phyloP scores from a whole-genome alignment of 2,888 invertebrate species.

The Venustoraphidia nigricollis region DNA sequence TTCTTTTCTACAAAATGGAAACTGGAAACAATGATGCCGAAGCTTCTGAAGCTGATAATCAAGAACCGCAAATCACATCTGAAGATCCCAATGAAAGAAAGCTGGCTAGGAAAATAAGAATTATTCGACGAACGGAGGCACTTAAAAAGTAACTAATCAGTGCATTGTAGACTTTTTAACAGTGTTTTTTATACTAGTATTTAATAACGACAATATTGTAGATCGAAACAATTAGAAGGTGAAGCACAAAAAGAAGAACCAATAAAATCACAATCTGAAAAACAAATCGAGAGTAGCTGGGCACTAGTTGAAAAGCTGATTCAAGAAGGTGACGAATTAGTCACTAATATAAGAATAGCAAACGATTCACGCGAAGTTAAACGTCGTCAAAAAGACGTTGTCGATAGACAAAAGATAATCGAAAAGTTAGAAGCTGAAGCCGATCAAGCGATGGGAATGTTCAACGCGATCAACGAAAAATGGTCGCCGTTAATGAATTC shows the following conservation, averaged over 20 bases:
- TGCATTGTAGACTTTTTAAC: not conserved
- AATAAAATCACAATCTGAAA: constrained; percentile 41
- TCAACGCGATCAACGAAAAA: constrained; percentile 45
- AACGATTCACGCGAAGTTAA: constrained; percentile 56
- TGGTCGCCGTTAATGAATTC: constrained; percentile 49
- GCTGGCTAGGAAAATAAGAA: constrained; percentile 48
- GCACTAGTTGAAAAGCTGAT: constrained; percentile 46
- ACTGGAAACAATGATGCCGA: constrained; percentile 24
- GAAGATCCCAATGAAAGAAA: constrained; percentile 52
- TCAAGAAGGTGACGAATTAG: constrained; percentile 53
- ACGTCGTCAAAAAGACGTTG: constrained; percentile 36
- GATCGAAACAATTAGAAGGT: constrained; percentile 7
- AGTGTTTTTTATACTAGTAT: no score
- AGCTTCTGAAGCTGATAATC: constrained; percentile 30
- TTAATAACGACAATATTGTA: not conserved
- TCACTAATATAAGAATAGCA: constrained; percentile 62
- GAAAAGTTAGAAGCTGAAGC: constrained; percentile 52
- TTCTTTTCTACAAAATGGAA: no score
- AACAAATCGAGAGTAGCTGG: constrained; percentile 45
- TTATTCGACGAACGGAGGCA: constrained; percentile 45
- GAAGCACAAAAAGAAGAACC: constrained; percentile 13
- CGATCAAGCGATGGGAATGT: constrained; percentile 41
- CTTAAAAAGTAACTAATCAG: constrained; percentile 30
- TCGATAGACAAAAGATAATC: constrained; percentile 30
- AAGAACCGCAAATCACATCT: constrained; percentile 44